Evolutionary conservation across 1,140 invertebrate species (phyloP).

Genomic region (Muscidifurax raptorellus): DNA sequence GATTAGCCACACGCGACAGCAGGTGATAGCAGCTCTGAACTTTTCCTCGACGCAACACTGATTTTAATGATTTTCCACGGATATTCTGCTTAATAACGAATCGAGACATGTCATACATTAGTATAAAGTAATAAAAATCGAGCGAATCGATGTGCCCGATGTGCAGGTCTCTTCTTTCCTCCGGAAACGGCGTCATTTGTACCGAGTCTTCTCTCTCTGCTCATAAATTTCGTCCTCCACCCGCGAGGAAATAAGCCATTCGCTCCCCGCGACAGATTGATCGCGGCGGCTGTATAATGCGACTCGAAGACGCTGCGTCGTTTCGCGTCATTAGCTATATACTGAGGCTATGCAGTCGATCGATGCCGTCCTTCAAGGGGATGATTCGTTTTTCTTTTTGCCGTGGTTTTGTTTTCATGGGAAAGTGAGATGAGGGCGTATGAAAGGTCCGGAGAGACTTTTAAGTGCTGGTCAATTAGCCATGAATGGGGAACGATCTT

Average conservation of each 20-base stretch:
- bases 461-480: not conserved
- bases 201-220: not conserved
- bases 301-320: not conserved
- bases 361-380: not conserved
- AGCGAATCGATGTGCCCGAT: not conserved
- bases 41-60: not conserved
- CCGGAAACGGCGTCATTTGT: not conserved
- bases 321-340: not conserved
- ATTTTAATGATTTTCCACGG: not conserved
- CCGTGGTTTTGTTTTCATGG: not conserved
- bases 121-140: no score
- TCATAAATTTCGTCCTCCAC: not conserved
- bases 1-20: slow-evolving; percentile 26
- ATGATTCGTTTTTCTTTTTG: not conserved
- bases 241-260: slow-evolving; percentile 23
- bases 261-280: slow-evolving; percentile 15
- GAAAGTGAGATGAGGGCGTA: not conserved
- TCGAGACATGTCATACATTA: no score
- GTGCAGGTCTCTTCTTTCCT: not conserved
- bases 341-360: not conserved
- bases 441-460: not conserved
- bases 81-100: no score
- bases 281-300: not conserved
- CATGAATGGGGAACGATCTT: not conserved
- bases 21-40: not conserved